Conservation (phyloP, 2,797 vertebrate species). For the Eidolon dupreanum region DNA sequence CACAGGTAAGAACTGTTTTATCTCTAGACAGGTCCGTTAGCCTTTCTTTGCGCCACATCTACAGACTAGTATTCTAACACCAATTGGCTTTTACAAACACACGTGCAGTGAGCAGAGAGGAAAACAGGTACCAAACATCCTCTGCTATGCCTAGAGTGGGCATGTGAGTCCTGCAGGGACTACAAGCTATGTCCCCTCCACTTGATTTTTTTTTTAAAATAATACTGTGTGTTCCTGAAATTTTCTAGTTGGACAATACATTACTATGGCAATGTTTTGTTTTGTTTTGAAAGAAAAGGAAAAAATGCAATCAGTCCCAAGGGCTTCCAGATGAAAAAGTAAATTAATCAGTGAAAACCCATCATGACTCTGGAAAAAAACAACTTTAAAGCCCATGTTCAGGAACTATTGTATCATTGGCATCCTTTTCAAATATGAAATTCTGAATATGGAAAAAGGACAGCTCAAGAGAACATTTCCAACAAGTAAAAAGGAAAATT, state of each 20-base stretch:
- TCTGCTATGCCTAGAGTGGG: neutral
- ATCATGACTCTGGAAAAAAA: neutral
- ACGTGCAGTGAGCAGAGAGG: neutral
- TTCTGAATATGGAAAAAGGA: neutral
- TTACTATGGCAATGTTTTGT: slow-evolving; percentile 26
- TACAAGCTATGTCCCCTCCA: neutral
- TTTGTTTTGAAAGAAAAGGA: slow-evolving; percentile 40
- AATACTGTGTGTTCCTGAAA: neutral
- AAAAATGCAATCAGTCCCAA: slow-evolving; percentile 1
- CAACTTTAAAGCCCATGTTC: neutral
- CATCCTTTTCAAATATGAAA: neutral
- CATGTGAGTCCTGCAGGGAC: neutral
- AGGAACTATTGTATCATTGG: neutral
- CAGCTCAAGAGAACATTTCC: neutral
- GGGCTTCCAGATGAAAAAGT: slow-evolving; percentile 56
- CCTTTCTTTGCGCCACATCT: neutral
- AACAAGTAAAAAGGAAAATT: neutral
- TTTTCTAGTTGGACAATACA: slow-evolving; percentile 7
- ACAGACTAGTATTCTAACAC: neutral
- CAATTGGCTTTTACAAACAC: neutral
- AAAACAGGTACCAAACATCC: neutral
- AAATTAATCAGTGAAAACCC: neutral
- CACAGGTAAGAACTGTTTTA: neutral
- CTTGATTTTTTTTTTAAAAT: neutral
- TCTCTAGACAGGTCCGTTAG: neutral